Evolutionary conservation across 2,888 invertebrate species (phyloP).

Genomic region (Dascillus cervinus): DNA sequence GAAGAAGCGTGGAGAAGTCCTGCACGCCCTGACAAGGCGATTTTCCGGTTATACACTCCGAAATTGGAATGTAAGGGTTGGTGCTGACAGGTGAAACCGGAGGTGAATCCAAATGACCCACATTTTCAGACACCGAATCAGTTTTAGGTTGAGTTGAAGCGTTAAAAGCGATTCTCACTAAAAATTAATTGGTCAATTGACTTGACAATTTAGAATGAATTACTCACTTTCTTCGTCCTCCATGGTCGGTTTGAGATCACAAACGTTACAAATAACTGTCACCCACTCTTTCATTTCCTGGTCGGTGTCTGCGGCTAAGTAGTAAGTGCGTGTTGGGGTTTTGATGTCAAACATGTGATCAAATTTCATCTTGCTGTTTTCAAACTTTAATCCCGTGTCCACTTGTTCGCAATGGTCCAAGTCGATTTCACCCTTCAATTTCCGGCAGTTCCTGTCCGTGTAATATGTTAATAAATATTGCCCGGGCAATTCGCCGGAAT

Average conservation of each 20-base stretch:
- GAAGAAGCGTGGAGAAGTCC: constrained; percentile 31
- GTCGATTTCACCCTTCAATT: constrained; percentile 84
- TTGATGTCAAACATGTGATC: constrained; percentile 84
- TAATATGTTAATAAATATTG: constrained; percentile 93
- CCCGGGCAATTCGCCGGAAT: constrained; percentile 86
- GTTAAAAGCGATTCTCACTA: no score
- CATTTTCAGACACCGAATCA: no score
- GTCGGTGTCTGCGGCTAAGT: constrained; percentile 86
- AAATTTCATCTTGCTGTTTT: constrained; percentile 71
- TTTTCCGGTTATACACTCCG: constrained; percentile 83
- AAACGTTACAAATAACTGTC: constrained; percentile 85
- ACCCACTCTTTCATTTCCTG: constrained; percentile 95
- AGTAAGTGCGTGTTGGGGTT: constrained; percentile 83
- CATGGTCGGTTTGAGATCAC: constrained; percentile 70
- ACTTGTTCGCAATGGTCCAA: constrained; percentile 95
- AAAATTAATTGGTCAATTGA: no score
- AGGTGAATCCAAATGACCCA: constrained; percentile 47
- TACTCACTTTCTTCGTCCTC: constrained; percentile 38
- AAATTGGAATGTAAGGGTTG: constrained; percentile 86
- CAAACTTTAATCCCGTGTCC: constrained; percentile 78
- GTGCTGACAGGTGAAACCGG: constrained; percentile 60
- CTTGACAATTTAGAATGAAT: no score
- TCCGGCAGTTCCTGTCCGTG: constrained; percentile 77
- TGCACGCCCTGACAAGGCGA: constrained; percentile 29
- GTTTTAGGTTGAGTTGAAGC: no score